These are phyloP conservation scores for Ypsolopha sequella DNA, from an alignment of 2,888 invertebrate genomes.

Conservation along the genomic window DNA sequence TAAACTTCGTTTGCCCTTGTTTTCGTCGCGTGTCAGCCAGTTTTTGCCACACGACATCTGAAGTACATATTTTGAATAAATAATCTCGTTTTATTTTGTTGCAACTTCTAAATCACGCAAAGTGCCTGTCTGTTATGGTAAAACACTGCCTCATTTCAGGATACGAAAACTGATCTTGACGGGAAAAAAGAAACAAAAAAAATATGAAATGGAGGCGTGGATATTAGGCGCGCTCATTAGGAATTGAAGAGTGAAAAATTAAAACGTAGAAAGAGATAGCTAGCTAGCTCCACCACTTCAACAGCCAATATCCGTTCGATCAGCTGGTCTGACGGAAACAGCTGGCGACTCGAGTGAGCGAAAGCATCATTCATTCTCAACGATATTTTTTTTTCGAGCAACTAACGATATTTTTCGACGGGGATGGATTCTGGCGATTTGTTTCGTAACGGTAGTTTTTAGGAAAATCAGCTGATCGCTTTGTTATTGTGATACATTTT, in stretches of 20 bases:
- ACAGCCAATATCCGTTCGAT: conserved; percentile 67
- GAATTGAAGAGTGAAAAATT: conserved; percentile 41
- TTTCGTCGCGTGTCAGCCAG: conserved; percentile 28
- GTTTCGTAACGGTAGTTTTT: conserved; percentile 17
- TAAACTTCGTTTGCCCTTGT: conserved; percentile 26
- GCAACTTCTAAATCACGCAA: conserved; percentile 40
- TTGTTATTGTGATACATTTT: conserved; percentile 10
- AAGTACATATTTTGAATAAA: conserved; percentile 11
- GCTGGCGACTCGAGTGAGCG: conserved; percentile 49
- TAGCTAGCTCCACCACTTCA: conserved; percentile 36
- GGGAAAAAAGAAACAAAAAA: too few relatives aligned
- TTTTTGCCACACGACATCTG: conserved; percentile 27
- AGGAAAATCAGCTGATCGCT: conserved; percentile 28
- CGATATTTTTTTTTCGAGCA: conserved; percentile 18
- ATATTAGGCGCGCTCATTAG: conserved; percentile 35
- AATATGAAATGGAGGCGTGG: conserved; percentile 13
- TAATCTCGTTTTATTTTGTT: conserved; percentile 8
- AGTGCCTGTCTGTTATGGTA: conserved; percentile 7
- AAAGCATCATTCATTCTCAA: conserved; percentile 38
- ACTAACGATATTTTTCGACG: conserved; percentile 34
- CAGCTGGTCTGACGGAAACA: conserved; percentile 65
- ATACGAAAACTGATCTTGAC: neutral
- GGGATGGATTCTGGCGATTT: conserved; percentile 31
- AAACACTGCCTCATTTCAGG: conserved; percentile 3
- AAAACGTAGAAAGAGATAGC: conserved; percentile 22